These are phyloP conservation scores for Telmatochromis sp. DNA, from an alignment of 2,113 vertebrate species.

Conservation along the genomic window DNA sequence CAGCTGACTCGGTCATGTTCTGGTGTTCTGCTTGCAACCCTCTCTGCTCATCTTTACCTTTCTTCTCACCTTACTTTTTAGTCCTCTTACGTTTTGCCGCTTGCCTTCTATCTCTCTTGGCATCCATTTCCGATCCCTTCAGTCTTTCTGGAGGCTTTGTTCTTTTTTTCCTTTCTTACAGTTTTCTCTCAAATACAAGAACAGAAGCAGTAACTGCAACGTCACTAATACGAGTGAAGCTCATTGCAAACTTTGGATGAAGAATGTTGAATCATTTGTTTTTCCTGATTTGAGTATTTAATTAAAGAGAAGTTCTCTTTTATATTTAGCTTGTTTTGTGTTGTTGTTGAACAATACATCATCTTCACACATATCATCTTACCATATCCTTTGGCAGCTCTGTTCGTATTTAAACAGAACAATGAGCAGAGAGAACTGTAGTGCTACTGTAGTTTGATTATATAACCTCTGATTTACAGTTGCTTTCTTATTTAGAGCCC, in stretches of 20 bases:
- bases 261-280: background rate
- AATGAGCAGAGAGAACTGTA: background rate
- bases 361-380: background rate
- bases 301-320: slow-evolving; percentile 26
- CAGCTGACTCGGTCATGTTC: slow-evolving; percentile 25
- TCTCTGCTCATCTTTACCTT: background rate
- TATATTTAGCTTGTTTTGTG: background rate
- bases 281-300: background rate
- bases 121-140: accelerated
- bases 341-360: background rate
- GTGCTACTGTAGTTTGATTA: background rate
- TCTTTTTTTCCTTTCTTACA: background rate
- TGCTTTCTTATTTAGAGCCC: background rate
- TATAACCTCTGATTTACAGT: background rate
- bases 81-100: background rate
- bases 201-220: background rate
- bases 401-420: background rate
- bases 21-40: background rate
- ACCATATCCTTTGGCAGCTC: background rate
- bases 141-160: accelerated
- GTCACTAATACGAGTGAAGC: background rate
- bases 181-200: background rate
- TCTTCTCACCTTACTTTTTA: background rate
- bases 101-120: background rate
- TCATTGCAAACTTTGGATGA: background rate